Percentiles rank a stretch among this genome's conserved stretches.
Conservation (phyloP, 2,888 invertebrate genomes). For the Resseliella maxima region DNA sequence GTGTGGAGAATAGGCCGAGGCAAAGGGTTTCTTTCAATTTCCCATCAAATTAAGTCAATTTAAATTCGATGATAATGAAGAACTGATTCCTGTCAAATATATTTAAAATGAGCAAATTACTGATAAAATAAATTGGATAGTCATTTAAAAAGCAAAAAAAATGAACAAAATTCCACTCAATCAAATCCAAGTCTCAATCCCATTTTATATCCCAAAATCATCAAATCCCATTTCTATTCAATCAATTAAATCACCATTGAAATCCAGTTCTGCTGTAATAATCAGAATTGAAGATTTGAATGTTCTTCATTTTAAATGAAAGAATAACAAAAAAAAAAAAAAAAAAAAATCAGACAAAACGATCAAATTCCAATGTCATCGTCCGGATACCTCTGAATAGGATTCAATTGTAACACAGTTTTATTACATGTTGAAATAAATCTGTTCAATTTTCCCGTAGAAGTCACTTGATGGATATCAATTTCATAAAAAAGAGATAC, state of each 20-base stretch:
- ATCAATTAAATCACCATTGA: background rate
- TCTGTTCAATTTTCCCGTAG: slow-evolving; percentile 11
- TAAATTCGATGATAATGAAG: slow-evolving; percentile 42
- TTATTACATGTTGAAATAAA: background rate
- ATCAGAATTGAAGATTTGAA: background rate
- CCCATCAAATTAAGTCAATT: slow-evolving; percentile 13
- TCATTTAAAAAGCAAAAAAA: slow-evolving; percentile 1
- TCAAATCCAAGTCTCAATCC: background rate
- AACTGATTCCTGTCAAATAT: background rate
- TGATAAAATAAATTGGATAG: background rate
- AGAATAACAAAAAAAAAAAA: background rate
- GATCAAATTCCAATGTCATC: slow-evolving; percentile 53
- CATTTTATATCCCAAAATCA: background rate
- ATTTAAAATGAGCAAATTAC: background rate
- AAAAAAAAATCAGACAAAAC: background rate
- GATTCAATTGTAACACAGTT: background rate
- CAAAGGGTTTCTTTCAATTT: no score
- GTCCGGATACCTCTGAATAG: background rate
- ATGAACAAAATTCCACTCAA: slow-evolving; percentile 18
- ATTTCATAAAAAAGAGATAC: background rate
- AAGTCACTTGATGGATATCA: background rate
- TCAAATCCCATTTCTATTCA: no score
- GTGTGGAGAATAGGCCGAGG: background rate
- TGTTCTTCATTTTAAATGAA: background rate
- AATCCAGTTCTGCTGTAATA: background rate